These are phyloP conservation scores for Cyclophora albipunctata DNA, from an alignment of 2,888 invertebrate genomes.

Conservation along the genomic window DNA sequence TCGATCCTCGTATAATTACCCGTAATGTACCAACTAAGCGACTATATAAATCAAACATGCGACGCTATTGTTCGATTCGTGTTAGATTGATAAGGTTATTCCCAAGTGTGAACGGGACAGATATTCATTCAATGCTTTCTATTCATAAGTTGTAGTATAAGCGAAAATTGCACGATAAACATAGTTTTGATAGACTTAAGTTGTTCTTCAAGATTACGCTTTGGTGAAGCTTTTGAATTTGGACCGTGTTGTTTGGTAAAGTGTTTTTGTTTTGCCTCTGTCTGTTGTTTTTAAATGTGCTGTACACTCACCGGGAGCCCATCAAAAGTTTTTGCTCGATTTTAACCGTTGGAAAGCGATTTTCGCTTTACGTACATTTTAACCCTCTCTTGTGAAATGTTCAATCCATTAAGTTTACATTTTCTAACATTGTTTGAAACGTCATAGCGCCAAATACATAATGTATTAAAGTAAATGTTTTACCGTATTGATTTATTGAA, in stretches of 20 bases:
- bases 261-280: too few species aligned
- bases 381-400: slow-evolving; percentile 51
- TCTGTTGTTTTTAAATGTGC: neutral
- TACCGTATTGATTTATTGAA: too few species aligned
- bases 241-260: too few species aligned
- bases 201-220: neutral
- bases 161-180: slow-evolving; percentile 30
- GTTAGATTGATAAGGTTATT: slow-evolving; percentile 74
- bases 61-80: slow-evolving; percentile 74
- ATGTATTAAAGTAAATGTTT: too few species aligned
- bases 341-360: slow-evolving; percentile 55
- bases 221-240: too few species aligned
- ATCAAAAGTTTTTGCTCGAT: slow-evolving; percentile 58
- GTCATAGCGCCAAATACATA: too few species aligned
- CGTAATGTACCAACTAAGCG: slow-evolving; percentile 75
- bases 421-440: slow-evolving; percentile 7
- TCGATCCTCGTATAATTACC: slow-evolving; percentile 66
- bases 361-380: slow-evolving; percentile 56
- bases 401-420: slow-evolving; percentile 44
- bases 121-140: slow-evolving; percentile 63
- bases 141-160: slow-evolving; percentile 59
- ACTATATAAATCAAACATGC: slow-evolving; percentile 75
- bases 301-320: slow-evolving; percentile 33
- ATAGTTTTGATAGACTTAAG: neutral
- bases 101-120: slow-evolving; percentile 72